phyloP scores from a whole-genome alignment of 1,140 invertebrate genomes.

The Chionoecetes opilio region DNA sequence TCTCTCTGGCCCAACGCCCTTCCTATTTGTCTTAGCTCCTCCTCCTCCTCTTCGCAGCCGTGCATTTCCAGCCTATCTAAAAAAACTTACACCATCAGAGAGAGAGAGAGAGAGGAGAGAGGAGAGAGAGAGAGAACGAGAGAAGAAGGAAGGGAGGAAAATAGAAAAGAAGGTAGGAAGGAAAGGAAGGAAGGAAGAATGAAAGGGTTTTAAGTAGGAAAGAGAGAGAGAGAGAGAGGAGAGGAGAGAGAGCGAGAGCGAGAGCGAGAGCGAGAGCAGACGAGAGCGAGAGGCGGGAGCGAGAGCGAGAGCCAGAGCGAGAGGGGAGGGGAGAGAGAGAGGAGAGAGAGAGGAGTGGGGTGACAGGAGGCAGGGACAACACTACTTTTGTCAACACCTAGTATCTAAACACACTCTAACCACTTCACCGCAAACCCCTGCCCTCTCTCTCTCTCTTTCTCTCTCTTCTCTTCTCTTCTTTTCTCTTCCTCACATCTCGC shows the following conservation, averaged over 20 bases:
- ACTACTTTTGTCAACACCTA: constrained; percentile 58
- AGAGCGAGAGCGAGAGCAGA: too few species aligned
- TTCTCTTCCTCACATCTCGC: neutral
- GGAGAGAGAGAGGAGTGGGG: neutral
- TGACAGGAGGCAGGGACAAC: neutral
- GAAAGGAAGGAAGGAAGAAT: neutral
- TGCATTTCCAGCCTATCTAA: neutral
- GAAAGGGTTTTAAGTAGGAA: neutral
- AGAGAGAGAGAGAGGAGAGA: neutral
- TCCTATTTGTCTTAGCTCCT: neutral
- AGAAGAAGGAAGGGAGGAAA: neutral
- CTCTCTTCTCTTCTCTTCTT: too few species aligned
- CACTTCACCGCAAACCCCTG: neutral
- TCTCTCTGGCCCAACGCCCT: neutral
- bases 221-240: neutral
- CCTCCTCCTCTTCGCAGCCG: neutral
- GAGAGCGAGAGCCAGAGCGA: neutral
- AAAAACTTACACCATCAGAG: neutral
- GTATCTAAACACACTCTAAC: constrained; percentile 51
- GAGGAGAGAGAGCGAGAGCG: neutral
- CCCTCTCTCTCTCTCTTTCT: constrained; percentile 35
- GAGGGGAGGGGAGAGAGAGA: neutral
- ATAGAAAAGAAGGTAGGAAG: neutral
- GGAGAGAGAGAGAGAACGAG: neutral
- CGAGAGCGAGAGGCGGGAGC: too few species aligned